These are phyloP conservation scores for Champsocephalus gunnari DNA, from an alignment of 2,797 vertebrate genomes.

Conservation along the genomic window DNA sequence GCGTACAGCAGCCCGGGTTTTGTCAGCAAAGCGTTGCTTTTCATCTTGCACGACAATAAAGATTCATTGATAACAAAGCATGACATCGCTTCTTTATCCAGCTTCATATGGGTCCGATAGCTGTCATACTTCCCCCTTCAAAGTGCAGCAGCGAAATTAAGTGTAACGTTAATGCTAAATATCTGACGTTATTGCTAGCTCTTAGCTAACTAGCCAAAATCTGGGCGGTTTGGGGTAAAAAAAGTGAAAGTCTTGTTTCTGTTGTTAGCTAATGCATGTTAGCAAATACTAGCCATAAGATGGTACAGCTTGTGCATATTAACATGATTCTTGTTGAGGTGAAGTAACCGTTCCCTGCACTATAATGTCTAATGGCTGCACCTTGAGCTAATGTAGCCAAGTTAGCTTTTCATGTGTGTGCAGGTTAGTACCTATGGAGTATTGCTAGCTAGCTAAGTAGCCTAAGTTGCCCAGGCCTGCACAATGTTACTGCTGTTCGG, in stretches of 20 bases:
- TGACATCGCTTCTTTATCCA: slow-evolving; percentile 20
- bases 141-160: slow-evolving; percentile 25
- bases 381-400: slow-evolving; percentile 75
- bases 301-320: neutral
- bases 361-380: slow-evolving; percentile 43
- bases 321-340: slow-evolving; percentile 3
- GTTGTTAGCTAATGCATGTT: slow-evolving; percentile 30
- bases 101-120: neutral
- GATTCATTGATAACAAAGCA: slow-evolving; percentile 24
- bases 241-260: slow-evolving; percentile 75
- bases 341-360: slow-evolving; percentile 13
- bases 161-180: slow-evolving; percentile 55
- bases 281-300: neutral
- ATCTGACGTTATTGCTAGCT: slow-evolving; percentile 68
- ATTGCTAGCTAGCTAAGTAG: slow-evolving; percentile 78
- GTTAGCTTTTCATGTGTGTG: slow-evolving; percentile 78
- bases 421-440: slow-evolving; percentile 69
- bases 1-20: slow-evolving; percentile 53
- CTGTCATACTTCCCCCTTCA: slow-evolving; percentile 45
- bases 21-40: slow-evolving; percentile 58
- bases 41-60: slow-evolving; percentile 27
- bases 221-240: slow-evolving; percentile 76
- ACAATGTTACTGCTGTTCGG: slow-evolving; percentile 61
- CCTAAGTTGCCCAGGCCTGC: slow-evolving; percentile 78
- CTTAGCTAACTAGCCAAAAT: slow-evolving; percentile 74